phyloP scores from a whole-genome alignment of 1,140 invertebrate species.

The Micrasema minimum region DNA sequence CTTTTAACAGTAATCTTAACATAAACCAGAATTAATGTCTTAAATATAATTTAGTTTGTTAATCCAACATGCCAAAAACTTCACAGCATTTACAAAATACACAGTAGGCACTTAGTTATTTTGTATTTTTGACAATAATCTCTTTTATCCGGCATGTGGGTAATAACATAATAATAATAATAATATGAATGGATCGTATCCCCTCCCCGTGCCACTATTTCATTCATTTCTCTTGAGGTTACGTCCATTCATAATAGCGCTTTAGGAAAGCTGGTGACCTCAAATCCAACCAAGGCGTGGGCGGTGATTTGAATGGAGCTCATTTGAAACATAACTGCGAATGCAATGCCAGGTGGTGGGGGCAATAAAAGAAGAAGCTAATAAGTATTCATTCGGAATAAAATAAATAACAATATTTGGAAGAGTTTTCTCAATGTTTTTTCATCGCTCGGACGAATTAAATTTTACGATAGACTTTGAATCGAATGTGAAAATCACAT shows the following conservation, averaged over 20 bases:
- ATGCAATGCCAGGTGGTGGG: constrained; percentile 4
- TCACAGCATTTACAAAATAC: too few relatives aligned
- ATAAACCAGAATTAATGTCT: too few relatives aligned
- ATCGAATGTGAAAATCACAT: too few relatives aligned
- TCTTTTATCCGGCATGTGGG: too few relatives aligned
- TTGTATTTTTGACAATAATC: too few relatives aligned
- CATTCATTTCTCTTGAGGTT: constrained; percentile 41
- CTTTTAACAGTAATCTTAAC: too few relatives aligned
- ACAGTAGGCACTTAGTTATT: not conserved
- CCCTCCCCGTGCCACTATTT: constrained; percentile 20
- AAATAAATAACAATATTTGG: too few relatives aligned
- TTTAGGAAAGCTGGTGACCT: constrained; percentile 48
- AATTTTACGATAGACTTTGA: too few relatives aligned
- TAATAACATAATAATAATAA: not conserved
- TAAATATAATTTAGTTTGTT: too few relatives aligned
- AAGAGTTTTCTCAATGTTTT: too few relatives aligned
- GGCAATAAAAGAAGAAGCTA: not conserved
- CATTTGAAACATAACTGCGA: constrained; percentile 31
- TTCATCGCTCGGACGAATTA: too few relatives aligned
- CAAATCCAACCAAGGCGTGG: constrained; percentile 37
- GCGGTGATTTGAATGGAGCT: constrained; percentile 37
- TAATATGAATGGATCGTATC: constrained; percentile 40
- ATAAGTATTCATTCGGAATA: not conserved
- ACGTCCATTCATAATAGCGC: constrained; percentile 46
- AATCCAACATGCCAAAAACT: too few relatives aligned